Base-by-base conservation (phyloP, 2,888 invertebrate genomes). In the Oligia fasciuncula region DNA sequence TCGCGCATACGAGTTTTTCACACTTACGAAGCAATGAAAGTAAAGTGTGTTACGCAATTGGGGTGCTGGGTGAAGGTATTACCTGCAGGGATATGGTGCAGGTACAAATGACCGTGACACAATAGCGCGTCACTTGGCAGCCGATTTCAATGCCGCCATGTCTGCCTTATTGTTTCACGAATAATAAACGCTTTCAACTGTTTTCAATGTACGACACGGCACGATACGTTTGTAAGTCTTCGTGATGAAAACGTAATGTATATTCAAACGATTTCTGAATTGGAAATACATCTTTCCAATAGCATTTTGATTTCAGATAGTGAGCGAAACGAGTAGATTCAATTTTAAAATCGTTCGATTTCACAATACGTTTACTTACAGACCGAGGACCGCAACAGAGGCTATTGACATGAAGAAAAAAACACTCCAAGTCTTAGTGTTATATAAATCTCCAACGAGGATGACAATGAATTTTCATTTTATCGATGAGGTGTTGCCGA, bases 151-250 rank as follows among this genome's bases (percentile, higher is more conserved):
- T 87, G 83, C 82, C 63, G 80, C 76, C 23, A 51, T 66, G 77
- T 88, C 83, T 84, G 76, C 81, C 79, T 83, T 87, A 89, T 90
- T 90, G 88, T 88, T 89, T 88, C 77, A 80, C 65, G 87, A 85
- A 88, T 88, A 87, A 88, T 89, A 87, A 85, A 84, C 82, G 86
- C 70, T 73, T 63, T 72, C 51, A 66, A 69, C 69, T 73, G 66
- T 81, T 66, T 75, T 49, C 74, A 85, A 54, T 72, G 43, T 60
- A 40, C 54, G 40, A 62, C 11, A 67, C 60, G 60, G 40, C 19
- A 81, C 51, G 77, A 51, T 23, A 76, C 43, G n/a, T 69, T 60
- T 40, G 11, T 13, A 46, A 46, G 5, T 46, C 11, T 46, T 65
- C 17, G 17, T 69, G 17, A 35, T 17, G 62, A n/a, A 60, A 60